Percentiles rank a stretch among this genome's conserved stretches.
These are phyloP conservation scores for Philypnodon macrostomus DNA, from an alignment of 2,797 vertebrate genomes.

Conservation along the genomic window DNA sequence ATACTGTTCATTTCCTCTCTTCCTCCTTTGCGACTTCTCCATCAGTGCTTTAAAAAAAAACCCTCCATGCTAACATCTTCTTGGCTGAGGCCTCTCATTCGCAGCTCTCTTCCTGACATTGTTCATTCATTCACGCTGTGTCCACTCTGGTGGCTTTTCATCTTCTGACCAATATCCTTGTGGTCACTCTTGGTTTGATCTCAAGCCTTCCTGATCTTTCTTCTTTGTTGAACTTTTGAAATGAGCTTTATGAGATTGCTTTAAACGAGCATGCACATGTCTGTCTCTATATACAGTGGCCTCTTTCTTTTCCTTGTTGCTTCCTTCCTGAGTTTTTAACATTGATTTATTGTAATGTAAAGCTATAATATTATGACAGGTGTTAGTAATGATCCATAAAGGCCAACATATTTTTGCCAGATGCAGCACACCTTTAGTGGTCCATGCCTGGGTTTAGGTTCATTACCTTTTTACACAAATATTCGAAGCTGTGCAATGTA, in stretches of 20 bases:
- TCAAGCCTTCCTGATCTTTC: conserved; percentile 46
- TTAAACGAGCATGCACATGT: conserved; percentile 52
- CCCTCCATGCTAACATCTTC: conserved; percentile 29
- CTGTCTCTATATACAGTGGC: conserved; percentile 21
- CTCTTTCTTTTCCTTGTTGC: conserved; percentile 32
- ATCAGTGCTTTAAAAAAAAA: conserved; percentile 41
- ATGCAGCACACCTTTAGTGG: too few relatives aligned
- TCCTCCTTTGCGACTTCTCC: conserved; percentile 27
- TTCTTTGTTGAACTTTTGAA: conserved; percentile 46
- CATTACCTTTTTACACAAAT: too few relatives aligned
- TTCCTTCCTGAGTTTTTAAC: background rate
- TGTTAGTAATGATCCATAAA: background rate
- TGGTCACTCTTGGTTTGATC: conserved; percentile 44
- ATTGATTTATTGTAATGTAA: too few relatives aligned
- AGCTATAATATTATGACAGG: background rate
- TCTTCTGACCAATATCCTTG: conserved; percentile 39
- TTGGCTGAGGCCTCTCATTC: conserved; percentile 34
- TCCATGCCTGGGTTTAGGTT: too few relatives aligned
- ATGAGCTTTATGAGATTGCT: conserved; percentile 50
- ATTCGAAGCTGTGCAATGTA: too few relatives aligned
- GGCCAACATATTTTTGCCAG: too few relatives aligned
- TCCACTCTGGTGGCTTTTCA: conserved; percentile 35
- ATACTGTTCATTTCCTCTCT: conserved; percentile 2
- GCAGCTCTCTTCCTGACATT: conserved; percentile 35
- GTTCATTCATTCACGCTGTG: conserved; percentile 48